Percentiles rank a stretch among this genome's conserved stretches.
Evolutionary conservation across 1,140 invertebrate species (phyloP).

Genomic region (Panulirus ornatus): DNA sequence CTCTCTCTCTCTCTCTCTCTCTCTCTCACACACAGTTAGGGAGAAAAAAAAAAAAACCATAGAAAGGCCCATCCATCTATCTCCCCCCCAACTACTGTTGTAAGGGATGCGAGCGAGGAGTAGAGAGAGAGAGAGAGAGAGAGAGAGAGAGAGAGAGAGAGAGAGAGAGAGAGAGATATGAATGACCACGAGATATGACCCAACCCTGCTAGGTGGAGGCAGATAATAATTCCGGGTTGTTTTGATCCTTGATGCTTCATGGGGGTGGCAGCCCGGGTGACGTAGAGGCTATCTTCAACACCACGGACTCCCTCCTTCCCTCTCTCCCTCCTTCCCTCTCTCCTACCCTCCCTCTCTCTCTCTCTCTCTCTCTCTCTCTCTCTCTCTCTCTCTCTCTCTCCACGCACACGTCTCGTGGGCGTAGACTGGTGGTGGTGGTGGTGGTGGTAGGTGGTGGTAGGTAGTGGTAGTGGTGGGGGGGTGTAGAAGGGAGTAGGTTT

Average conservation of each 20-base stretch:
- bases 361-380: neutral
- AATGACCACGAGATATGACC: neutral
- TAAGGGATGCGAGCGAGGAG: neutral
- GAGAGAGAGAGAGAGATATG: neutral
- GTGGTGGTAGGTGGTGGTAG: no score
- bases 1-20: conserved; percentile 1
- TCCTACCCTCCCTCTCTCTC: neutral
- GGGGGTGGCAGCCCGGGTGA: no score
- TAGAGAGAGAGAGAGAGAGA: neutral
- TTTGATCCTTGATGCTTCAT: no score
- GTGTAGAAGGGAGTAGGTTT: neutral
- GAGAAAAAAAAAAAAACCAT: neutral
- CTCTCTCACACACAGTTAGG: neutral
- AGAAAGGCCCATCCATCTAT: neutral
- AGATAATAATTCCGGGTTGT: no score
- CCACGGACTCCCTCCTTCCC: no score
- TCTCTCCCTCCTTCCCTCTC: neutral
- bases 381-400: neutral
- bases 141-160: neutral
- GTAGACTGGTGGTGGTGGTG: no score
- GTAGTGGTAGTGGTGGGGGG: no score
- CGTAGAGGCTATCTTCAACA: no score
- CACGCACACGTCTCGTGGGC: no score
- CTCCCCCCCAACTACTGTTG: neutral
- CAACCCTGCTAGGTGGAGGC: no score